Evolutionary conservation across 2,888 invertebrate genomes (phyloP).

Genomic region (Andrena bicolor): DNA sequence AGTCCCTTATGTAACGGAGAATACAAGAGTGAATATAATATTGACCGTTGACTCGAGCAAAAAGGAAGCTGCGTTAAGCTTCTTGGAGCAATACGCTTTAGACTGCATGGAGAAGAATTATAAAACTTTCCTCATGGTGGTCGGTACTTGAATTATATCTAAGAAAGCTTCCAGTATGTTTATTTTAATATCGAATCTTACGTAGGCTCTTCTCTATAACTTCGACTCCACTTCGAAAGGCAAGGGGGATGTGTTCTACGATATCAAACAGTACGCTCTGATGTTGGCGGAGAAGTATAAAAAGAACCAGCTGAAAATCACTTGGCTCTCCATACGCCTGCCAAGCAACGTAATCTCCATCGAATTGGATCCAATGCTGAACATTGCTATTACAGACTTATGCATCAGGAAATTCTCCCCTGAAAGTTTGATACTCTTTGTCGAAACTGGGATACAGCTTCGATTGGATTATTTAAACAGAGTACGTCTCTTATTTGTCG

Average conservation of each 20-base stretch:
- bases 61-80: slow-evolving; percentile 87
- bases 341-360: slow-evolving; percentile 81
- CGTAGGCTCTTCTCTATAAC: slow-evolving; percentile 89
- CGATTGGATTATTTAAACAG: slow-evolving; percentile 95
- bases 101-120: slow-evolving; percentile 91
- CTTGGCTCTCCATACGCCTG: slow-evolving; percentile 90
- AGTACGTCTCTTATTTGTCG: slow-evolving; percentile 84
- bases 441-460: slow-evolving; percentile 89
- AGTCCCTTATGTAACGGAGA: slow-evolving; percentile 98
- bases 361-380: slow-evolving; percentile 79
- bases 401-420: slow-evolving; percentile 90
- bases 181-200: neutral
- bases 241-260: slow-evolving; percentile 87
- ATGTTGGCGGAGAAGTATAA: slow-evolving; percentile 89
- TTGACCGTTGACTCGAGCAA: slow-evolving; percentile 89
- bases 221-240: slow-evolving; percentile 89
- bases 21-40: slow-evolving; percentile 92
- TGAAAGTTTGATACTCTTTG: slow-evolving; percentile 91
- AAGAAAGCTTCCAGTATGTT: neutral
- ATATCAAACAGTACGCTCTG: slow-evolving; percentile 88
- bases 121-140: slow-evolving; percentile 92
- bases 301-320: slow-evolving; percentile 89
- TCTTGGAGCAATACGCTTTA: slow-evolving; percentile 90
- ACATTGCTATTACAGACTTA: slow-evolving; percentile 89
- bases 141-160: slow-evolving; percentile 78